Percentiles rank a stretch among this genome's conserved stretches.
phyloP scores from a whole-genome alignment of 2,113 vertebrate species.

The Marcusenius ussheri region DNA sequence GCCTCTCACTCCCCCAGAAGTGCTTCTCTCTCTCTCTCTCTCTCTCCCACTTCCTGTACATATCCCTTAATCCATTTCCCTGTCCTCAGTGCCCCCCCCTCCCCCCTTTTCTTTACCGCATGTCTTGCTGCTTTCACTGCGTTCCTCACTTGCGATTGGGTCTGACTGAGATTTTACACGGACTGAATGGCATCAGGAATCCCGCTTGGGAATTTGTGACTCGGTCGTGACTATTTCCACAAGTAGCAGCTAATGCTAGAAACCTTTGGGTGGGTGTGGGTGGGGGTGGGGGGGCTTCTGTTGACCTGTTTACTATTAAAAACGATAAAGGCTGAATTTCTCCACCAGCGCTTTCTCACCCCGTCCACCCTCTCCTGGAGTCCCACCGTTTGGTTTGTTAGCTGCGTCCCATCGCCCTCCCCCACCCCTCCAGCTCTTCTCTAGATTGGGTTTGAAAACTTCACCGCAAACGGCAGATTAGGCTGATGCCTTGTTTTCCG shows the following conservation, averaged over 20 bases:
- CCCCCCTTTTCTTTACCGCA: constrained; percentile 18
- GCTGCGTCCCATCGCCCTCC: background rate
- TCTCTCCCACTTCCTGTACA: background rate
- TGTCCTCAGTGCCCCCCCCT: background rate
- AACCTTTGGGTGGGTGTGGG: constrained; percentile 41
- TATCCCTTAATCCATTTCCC: background rate
- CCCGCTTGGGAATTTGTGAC: constrained; percentile 71
- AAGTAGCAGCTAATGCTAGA: constrained; percentile 66
- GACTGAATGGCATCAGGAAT: constrained; percentile 70
- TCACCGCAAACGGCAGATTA: constrained; percentile 80
- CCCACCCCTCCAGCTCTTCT: constrained; percentile 49
- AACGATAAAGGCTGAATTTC: constrained; percentile 68
- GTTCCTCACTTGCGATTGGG: constrained; percentile 78
- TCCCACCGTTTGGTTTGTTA: background rate
- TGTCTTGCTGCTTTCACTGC: constrained; percentile 70
- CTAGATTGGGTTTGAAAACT: constrained; percentile 76
- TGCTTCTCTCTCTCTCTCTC: constrained; percentile 39
- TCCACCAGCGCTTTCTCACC: constrained; percentile 69
- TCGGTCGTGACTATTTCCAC: constrained; percentile 72
- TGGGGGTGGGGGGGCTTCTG: constrained; percentile 63
- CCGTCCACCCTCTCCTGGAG: background rate
- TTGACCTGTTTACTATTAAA: constrained; percentile 81
- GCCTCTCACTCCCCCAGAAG: background rate
- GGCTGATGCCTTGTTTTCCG: constrained; percentile 78
- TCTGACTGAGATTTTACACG: constrained; percentile 71